Percentiles rank a stretch among this genome's conserved stretches.
phyloP scores from a whole-genome alignment of 2,888 invertebrate species.

The Amphipoea lucens region DNA sequence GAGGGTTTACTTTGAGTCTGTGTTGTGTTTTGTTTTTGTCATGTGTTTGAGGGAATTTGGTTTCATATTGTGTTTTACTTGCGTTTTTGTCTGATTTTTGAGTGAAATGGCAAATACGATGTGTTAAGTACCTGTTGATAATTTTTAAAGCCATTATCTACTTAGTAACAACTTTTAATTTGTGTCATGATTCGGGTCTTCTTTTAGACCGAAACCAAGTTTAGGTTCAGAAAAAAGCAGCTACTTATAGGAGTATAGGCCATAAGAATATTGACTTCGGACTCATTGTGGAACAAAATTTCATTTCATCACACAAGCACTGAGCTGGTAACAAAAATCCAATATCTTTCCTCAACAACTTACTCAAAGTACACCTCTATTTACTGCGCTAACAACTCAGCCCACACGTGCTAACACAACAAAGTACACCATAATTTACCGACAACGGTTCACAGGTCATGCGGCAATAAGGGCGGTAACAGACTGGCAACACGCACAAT shows the following conservation, averaged over 20 bases:
- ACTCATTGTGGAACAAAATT: background rate
- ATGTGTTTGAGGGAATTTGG: slow-evolving; percentile 1
- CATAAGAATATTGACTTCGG: too few relatives aligned
- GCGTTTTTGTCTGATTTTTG: background rate
- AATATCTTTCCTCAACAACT: background rate
- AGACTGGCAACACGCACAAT: slow-evolving; percentile 41
- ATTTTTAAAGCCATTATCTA: background rate
- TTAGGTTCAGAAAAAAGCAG: background rate
- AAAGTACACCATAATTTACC: slow-evolving; percentile 40
- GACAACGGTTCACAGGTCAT: slow-evolving; percentile 26
- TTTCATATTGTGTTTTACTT: background rate
- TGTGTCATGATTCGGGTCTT: background rate
- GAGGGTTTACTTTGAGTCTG: background rate
- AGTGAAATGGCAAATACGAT: background rate
- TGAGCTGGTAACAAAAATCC: background rate
- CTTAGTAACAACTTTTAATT: background rate
- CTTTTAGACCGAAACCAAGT: background rate
- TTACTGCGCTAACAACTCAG: background rate
- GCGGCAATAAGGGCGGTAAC: slow-evolving; percentile 23
- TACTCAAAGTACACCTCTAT: background rate
- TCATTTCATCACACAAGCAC: background rate
- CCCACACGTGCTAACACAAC: slow-evolving; percentile 24
- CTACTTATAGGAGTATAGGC: too few relatives aligned
- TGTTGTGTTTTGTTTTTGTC: slow-evolving; percentile 22
- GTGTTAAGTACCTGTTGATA: too few relatives aligned